phyloP scores from a whole-genome alignment of 1,140 invertebrate species.

The Pogonus chalceus region DNA sequence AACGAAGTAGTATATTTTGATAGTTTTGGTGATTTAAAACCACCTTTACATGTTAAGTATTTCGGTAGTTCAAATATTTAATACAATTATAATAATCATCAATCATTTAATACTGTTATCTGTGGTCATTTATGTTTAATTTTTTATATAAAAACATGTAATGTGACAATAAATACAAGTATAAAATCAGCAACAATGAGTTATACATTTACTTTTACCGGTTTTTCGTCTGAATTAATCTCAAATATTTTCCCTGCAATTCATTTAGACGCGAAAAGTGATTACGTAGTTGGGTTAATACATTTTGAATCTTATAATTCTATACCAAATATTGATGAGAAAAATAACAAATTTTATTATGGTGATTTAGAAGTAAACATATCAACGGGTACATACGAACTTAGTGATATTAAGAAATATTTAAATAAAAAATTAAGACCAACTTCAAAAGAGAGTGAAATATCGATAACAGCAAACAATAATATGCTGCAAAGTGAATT shows the following conservation, averaged over 20 bases:
- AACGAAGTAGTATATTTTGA: conserved; percentile 26
- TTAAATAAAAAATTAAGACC: no score
- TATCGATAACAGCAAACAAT: no score
- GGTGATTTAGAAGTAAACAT: background rate
- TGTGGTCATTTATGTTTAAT: conserved; percentile 14
- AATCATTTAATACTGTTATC: no score
- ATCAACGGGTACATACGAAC: conserved; percentile 2
- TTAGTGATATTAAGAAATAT: conserved; percentile 3
- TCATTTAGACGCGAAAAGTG: background rate
- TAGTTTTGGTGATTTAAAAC: conserved; percentile 26
- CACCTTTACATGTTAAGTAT: conserved; percentile 23
- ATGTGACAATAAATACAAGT: background rate
- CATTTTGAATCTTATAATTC: conserved; percentile 13
- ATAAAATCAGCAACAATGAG: conserved; percentile 3
- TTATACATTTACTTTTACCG: conserved; percentile 11
- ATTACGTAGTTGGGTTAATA: conserved; percentile 9
- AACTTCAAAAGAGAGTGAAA: no score
- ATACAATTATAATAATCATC: conserved; percentile 13
- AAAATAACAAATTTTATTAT: conserved; percentile 8
- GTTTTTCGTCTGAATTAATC: conserved; percentile 6
- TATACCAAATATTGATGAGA: conserved; percentile 8
- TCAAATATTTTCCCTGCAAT: conserved; percentile 8
- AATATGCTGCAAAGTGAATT: no score
- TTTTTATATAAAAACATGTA: conserved; percentile 14
- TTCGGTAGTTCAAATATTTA: conserved; percentile 12